Evolutionary conservation across 2,113 vertebrate genomes (phyloP), one percentile per base, ranked within the genome.

Genomic region (Lepus europaeus): DNA sequence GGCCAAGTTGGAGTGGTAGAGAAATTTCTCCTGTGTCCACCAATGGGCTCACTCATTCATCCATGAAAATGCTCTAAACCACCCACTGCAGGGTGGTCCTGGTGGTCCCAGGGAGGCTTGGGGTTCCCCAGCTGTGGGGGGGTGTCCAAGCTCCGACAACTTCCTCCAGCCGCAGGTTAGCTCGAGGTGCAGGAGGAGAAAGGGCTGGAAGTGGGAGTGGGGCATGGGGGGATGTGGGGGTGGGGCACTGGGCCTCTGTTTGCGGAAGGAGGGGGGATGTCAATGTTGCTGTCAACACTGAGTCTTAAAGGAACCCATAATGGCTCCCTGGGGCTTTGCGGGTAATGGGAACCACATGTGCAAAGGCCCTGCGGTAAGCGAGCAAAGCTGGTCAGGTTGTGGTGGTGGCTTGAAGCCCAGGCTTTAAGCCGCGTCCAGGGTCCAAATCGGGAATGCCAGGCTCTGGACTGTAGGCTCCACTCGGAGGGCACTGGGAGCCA

Each of bases 261-360:
- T 39, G 22, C 27, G 45, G 31, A 23, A 12, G 31, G 36, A 14
- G n/a, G 68, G n/a, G 59, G 2, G 3, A 29, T 4, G 7, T 29
- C 4, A 3, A 3, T 25, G 22, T 0, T 6, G 11, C 23, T 53
- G 81, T 17, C 19, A 5, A 25, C n/a, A 20, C 63, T 6, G 5
- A 0, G 17, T 70, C 64, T 29, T 17, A 20, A 10, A 36, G n/a
- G 33, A 25, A n/a, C 5, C 14, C 29, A 29, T 25, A 22, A 22
- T 16, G 39, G 66, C 53, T 33, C 33, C 66, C 39, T 4, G 27
- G 39, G 53, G 23, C 31, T 4, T 6, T 0, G 0, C 27, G 25
- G n/a, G 20, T 73, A 9, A 51, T 31, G 16, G 74, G 31, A 23
- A 27, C 1, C 19, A 33, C 36, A 22, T 9, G 5, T 17, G 10